Evolutionary conservation across 1,140 invertebrate genomes (phyloP), one percentile per base, ranked within the genome.

Genomic region (Saccostrea cuccullata): DNA sequence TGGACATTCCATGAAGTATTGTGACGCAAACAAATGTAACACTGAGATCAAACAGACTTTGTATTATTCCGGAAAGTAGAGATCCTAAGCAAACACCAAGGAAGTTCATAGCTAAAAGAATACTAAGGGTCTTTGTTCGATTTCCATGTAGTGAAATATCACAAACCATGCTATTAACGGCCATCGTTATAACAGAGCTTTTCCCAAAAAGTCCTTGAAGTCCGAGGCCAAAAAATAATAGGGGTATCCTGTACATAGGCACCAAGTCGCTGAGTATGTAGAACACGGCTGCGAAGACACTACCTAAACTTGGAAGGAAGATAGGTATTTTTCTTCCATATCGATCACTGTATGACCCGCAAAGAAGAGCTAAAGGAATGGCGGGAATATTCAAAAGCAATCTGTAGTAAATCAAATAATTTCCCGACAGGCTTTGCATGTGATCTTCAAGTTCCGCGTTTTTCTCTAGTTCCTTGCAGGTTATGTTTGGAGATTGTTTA

Each of bases 271-370:
- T 93, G 12, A 92, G 20, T 88, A 94, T 91, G 90, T 94, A 95
- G 11, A 94, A 85, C 26, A 94, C 15, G 13, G 94, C 93, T 0
- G 92, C 93, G 2, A 94, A 87, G 0, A 94, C 90, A 67, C 92
- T 94, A 0, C 94, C 95, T 12, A 94, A 55, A 87, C 93, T 92
- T 5, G 94, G 93, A 13, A 95, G 85, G 87, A 95, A 93, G 90
- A 95, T 93, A 1, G 95, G 95, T 23, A 95, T 87, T 90, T 95
- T 95, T 82, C 94, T 90, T 13, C 94, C 94, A 55, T 93, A 90
- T 47, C 89, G 89, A 86, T 95, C 95, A 85, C 94, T 95, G 93
- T 94, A 95, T 11, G 94, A 93, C 5, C 95, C 95, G 86, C 94
- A 95, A 73, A 95, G 93, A 36, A 95, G 90, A 40, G 93, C 92